Percentiles rank a stretch among this genome's conserved stretches.
Evolutionary conservation across 2,888 invertebrate species (phyloP).

Genomic region (Bhutanitis thaidina): DNA sequence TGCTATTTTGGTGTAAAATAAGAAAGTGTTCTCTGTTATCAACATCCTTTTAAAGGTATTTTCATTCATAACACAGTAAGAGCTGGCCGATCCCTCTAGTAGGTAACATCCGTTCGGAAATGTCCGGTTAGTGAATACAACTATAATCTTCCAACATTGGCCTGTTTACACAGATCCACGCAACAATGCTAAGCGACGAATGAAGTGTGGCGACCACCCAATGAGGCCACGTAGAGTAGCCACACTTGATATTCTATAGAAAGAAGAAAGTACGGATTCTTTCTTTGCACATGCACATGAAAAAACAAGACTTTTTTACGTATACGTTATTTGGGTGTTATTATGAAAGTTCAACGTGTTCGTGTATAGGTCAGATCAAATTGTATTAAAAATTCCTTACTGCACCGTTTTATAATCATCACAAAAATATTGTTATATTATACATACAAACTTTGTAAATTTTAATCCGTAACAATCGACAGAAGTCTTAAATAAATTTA

Average conservation of each 20-base stretch:
- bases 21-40: background rate
- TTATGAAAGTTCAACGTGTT: too few relatives aligned
- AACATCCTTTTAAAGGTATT: conserved; percentile 1
- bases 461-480: too few relatives aligned
- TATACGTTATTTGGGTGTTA: too few relatives aligned
- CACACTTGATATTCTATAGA: conserved; percentile 37
- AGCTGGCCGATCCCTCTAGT: conserved; percentile 24
- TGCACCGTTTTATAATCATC: too few relatives aligned
- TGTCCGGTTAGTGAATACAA: conserved; percentile 41
- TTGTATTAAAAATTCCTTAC: too few relatives aligned
- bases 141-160: conserved; percentile 35
- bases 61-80: conserved; percentile 19
- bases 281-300: too few relatives aligned
- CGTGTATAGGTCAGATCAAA: too few relatives aligned
- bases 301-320: too few relatives aligned
- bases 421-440: too few relatives aligned
- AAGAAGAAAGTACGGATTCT: conserved; percentile 38
- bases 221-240: conserved; percentile 51
- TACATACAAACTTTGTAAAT: too few relatives aligned
- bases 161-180: conserved; percentile 55
- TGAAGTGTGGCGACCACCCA: conserved; percentile 65
- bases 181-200: conserved; percentile 46
- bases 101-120: conserved; percentile 64
- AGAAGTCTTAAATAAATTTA: too few relatives aligned
- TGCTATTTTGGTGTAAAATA: too few relatives aligned